Base-by-base conservation (phyloP, 2,113 vertebrate genomes). In the Chamaetylas fuelleborni region DNA sequence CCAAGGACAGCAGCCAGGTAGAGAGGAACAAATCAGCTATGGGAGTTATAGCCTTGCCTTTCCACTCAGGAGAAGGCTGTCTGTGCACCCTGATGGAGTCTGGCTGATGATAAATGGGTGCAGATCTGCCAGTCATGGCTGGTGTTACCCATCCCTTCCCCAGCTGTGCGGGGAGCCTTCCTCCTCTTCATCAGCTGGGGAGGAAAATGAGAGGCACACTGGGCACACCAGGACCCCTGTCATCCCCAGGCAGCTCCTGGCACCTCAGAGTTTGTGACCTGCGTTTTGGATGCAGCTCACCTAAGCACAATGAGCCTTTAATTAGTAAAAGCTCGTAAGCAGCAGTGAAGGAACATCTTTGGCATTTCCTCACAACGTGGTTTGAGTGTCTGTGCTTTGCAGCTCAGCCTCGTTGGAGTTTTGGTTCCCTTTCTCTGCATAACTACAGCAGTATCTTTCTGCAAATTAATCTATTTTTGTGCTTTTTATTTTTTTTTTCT, bases 41-140 rank as follows among this genome's bases (percentile, higher is more conserved):
- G 81, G 69, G 95, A 97, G 96, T 95, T 57, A 86, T 33, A 92
- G 65, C 90, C 79, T 96, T 97, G 72, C 62, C 71, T 90, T 90
- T 24, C 78, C 93, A 92, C 81, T 93, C 60, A 84, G 82, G 86
- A 58, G 86, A 95, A 70, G 64, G 53, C 91, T 73, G 73, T 76
- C 86, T 15, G 12, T 51, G 93, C 83, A 69, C 84, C 66, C 83
- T 42, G 47, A n/a, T 9, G 42, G 78, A 94, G 92, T 74, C 86
- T 23, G 12, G 74, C 66, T 91, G 70, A 58, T 47, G 85, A 82
- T 43, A 67, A 83, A 91, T 73, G 93, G 81, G 67, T 77, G 45
- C 25, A 45, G 62, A 64, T 50, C 67, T 95, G 93, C 88, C 94
- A 88, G 57, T 77, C 81, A 25, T 11, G 11, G 6, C 29, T 58